These are phyloP conservation scores for Lasioglossum baleicum DNA, from an alignment of 1,140 invertebrate genomes.

Conservation along the genomic window DNA sequence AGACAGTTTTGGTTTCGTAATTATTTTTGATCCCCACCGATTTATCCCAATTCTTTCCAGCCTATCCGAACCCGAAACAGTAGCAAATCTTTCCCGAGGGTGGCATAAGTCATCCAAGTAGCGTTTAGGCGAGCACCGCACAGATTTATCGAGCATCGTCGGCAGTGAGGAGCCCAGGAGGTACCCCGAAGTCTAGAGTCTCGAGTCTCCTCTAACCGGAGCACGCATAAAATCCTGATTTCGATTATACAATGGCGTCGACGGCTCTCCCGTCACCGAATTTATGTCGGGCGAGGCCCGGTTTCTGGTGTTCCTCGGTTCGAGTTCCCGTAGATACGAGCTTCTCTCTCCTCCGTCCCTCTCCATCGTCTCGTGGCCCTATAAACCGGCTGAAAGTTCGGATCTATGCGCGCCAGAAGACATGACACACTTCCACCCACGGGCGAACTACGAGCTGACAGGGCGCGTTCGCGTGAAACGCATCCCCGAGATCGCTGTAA, in stretches of 20 bases:
- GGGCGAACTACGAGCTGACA: constrained; percentile 17
- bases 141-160: constrained; percentile 21
- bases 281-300: constrained; percentile 20
- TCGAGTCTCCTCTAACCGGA: too few relatives aligned
- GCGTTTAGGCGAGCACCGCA: too few relatives aligned
- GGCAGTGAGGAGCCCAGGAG: not conserved
- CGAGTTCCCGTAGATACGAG: constrained; percentile 35
- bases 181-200: not conserved
- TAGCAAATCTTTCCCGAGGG: too few relatives aligned
- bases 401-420: not conserved
- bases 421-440: constrained; percentile 2
- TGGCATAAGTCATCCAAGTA: too few relatives aligned
- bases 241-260: constrained; percentile 47
- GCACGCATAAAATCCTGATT: constrained; percentile 48
- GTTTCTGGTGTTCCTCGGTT: not conserved
- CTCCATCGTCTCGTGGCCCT: constrained; percentile 22
- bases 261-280: constrained; percentile 1
- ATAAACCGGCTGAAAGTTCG: constrained; percentile 7
- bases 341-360: not conserved
- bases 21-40: too few relatives aligned
- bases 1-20: too few relatives aligned
- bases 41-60: too few relatives aligned
- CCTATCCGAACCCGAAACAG: too few relatives aligned
- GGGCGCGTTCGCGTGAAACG: constrained; percentile 9
- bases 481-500: not conserved